Conservation (phyloP, 2,888 invertebrate species). For the Melanargia galathea region DNA sequence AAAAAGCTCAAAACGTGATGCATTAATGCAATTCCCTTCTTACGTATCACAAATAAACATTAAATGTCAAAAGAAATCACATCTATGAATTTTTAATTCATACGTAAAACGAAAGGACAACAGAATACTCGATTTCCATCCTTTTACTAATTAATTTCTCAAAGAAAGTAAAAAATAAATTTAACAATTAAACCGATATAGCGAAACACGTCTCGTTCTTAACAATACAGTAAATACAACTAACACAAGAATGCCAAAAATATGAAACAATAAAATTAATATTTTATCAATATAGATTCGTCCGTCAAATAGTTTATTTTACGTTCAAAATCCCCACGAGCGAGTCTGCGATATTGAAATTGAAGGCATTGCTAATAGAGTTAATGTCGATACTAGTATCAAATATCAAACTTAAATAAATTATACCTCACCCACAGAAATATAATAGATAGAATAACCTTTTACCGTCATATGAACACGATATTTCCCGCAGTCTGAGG, state of each 20-base stretch:
- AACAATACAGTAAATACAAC: conserved; percentile 48
- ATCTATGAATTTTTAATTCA: conserved; percentile 83
- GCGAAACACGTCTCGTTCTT: conserved; percentile 46
- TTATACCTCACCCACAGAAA: not conserved
- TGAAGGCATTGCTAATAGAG: not conserved
- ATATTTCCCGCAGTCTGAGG: not conserved
- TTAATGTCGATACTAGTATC: too few species aligned
- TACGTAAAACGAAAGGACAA: conserved; percentile 69
- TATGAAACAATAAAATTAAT: conserved; percentile 32
- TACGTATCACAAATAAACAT: conserved; percentile 81
- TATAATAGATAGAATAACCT: not conserved
- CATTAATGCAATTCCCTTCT: conserved; percentile 78
- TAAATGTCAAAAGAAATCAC: conserved; percentile 82
- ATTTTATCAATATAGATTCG: conserved; percentile 32
- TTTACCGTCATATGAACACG: not conserved
- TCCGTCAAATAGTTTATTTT: not conserved
- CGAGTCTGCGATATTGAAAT: not conserved
- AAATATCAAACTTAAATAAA: not conserved
- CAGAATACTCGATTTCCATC: conserved; percentile 62
- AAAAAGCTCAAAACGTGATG: conserved; percentile 70
- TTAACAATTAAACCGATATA: conserved; percentile 54
- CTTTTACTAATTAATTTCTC: conserved; percentile 44
- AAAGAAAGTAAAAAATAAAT: conserved; percentile 50
- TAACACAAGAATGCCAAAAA: conserved; percentile 46
- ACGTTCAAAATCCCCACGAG: not conserved